These are phyloP conservation scores for Phrynocephalus versicolor DNA, from an alignment of 2,113 vertebrate species.

Conservation along the genomic window DNA sequence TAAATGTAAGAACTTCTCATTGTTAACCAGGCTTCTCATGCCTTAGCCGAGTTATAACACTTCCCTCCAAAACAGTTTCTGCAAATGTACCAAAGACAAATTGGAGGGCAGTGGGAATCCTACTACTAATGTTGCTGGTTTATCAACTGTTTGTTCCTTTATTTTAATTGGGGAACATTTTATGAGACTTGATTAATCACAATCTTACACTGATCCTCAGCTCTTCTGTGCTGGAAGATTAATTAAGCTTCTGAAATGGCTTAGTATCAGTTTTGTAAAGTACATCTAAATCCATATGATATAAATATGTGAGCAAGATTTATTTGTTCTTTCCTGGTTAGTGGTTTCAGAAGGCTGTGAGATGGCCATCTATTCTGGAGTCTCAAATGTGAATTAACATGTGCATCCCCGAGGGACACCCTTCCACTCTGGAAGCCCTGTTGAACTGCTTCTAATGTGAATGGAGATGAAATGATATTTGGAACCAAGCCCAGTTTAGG, in stretches of 20 bases:
- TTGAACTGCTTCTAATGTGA: not conserved
- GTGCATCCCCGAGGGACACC: too few relatives aligned
- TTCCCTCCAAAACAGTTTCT: not conserved
- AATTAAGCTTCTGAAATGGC: constrained; percentile 3
- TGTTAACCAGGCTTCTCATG: not conserved
- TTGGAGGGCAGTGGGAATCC: not conserved
- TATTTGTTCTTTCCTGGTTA: constrained; percentile 9
- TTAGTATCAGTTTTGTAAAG: constrained; percentile 42
- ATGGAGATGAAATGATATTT: too few relatives aligned
- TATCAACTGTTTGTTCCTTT: not conserved
- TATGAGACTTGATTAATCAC: not conserved
- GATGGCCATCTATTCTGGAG: too few relatives aligned
- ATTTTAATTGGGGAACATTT: not conserved
- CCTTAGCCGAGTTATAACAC: not conserved
- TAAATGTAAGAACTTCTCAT: not conserved
- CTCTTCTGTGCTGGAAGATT: constrained; percentile 27
- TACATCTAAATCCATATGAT: constrained; percentile 43
- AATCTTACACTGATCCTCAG: not conserved
- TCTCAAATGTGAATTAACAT: too few relatives aligned
- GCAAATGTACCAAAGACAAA: not conserved
- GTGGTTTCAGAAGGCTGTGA: constrained; percentile 16
- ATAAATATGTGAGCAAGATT: constrained; percentile 19
- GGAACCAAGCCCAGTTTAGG: too few relatives aligned
- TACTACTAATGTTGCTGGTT: not conserved
- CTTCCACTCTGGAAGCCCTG: not conserved